A percentile compares a stretch with the other conserved stretches of the same genome.
These are phyloP conservation scores for Pachydiplax longipennis DNA, from an alignment of 2,888 invertebrate genomes.

Conservation along the genomic window DNA sequence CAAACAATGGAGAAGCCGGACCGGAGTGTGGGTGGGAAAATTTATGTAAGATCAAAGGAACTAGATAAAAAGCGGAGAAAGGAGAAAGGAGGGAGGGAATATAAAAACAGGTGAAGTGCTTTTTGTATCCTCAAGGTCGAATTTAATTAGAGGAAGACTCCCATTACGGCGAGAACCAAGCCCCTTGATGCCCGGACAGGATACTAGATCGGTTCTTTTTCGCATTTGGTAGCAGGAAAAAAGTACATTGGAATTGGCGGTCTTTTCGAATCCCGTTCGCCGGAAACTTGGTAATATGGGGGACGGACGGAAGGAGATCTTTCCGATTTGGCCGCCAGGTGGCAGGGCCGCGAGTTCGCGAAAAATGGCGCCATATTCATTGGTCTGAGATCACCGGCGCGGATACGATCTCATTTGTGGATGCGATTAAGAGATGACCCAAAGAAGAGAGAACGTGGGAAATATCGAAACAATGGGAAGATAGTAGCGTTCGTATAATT, in stretches of 20 bases:
- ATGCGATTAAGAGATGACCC: background rate
- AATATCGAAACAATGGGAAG: background rate
- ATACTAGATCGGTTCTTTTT: background rate
- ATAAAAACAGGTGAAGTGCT: constrained; percentile 33
- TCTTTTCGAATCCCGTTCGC: constrained; percentile 16
- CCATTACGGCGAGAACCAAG: background rate
- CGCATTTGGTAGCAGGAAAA: background rate
- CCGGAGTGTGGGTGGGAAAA: background rate
- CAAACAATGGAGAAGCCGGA: background rate
- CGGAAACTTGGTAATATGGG: background rate
- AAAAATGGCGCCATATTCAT: background rate
- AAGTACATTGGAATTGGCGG: background rate
- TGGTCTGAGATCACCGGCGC: background rate
- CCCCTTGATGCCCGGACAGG: background rate
- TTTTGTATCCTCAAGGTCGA: constrained; percentile 33
- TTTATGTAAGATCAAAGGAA: constrained; percentile 38
- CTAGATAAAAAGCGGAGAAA: background rate
- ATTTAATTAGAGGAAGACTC: constrained; percentile 32
- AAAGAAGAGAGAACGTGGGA: background rate
- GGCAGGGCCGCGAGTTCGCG: background rate
- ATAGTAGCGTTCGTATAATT: background rate
- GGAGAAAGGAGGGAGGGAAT: background rate
- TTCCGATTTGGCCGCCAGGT: background rate
- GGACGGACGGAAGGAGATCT: background rate
- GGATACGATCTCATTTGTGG: constrained; percentile 6